Conservation (phyloP, 2,113 vertebrate genomes). For the Crypturellus undulatus region DNA sequence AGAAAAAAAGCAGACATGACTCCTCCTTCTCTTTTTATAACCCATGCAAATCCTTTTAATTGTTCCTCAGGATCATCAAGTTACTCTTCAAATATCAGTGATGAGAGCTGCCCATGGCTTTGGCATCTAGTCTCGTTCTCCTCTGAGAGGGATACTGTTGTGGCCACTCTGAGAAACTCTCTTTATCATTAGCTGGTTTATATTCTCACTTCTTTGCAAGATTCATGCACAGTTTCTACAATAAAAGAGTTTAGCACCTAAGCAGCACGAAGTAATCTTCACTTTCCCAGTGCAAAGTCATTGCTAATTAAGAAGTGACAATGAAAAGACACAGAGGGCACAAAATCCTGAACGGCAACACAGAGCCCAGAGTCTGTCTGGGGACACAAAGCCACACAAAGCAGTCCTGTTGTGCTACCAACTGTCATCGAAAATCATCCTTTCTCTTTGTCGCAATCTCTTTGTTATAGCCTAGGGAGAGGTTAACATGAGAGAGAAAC, state of each 20-base stretch:
- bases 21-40: background rate
- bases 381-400: background rate
- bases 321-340: background rate
- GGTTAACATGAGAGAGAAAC: background rate
- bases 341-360: background rate
- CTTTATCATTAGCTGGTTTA: background rate
- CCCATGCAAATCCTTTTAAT: background rate
- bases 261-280: background rate
- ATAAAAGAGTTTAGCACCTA: background rate
- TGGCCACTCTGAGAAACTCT: background rate
- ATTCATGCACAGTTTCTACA: background rate
- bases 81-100: background rate
- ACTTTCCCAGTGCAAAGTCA: background rate
- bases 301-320: background rate
- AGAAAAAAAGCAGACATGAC: background rate
- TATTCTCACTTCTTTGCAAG: background rate
- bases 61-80: background rate
- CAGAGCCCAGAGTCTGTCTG: background rate
- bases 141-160: background rate
- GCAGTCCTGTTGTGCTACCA: background rate
- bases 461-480: background rate
- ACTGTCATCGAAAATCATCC: background rate
- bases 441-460: background rate
- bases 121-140: background rate
- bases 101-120: background rate